Conservation (phyloP, 2,113 vertebrate genomes). For the Charina bottae region DNA sequence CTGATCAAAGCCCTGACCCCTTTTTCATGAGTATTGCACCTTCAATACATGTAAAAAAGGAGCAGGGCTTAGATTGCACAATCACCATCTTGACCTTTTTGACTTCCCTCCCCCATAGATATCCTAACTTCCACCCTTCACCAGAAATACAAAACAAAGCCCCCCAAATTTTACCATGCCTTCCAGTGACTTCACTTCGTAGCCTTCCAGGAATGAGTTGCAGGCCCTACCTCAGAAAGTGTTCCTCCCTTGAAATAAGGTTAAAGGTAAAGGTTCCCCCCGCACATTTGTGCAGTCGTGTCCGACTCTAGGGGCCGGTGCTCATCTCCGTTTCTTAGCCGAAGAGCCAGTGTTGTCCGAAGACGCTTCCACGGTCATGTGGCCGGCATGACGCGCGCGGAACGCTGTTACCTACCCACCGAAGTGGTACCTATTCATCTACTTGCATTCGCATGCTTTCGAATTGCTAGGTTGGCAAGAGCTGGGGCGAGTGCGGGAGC, state of each 20-base stretch:
- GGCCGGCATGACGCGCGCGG: too few relatives aligned
- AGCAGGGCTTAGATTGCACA: not conserved
- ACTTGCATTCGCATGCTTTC: too few relatives aligned
- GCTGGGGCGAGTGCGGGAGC: too few relatives aligned
- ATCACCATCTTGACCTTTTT: not conserved
- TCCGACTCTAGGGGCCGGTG: too few relatives aligned
- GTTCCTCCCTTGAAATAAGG: not conserved
- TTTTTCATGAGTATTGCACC: not conserved
- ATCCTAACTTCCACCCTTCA: not conserved
- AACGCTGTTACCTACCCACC: too few relatives aligned
- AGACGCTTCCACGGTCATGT: too few relatives aligned
- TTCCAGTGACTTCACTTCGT: not conserved
- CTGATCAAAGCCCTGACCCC: not conserved
- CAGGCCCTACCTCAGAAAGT: not conserved
- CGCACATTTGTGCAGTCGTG: too few relatives aligned
- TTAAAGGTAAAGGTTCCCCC: too few relatives aligned
- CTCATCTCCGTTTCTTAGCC: too few relatives aligned
- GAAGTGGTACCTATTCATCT: too few relatives aligned
- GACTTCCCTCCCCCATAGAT: not conserved
- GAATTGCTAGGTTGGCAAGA: too few relatives aligned
- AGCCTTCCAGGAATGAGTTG: not conserved
- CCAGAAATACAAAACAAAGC: not conserved
- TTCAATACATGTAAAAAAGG: not conserved
- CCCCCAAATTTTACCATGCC: not conserved
- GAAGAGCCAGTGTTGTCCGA: too few relatives aligned